phyloP scores from a whole-genome alignment of 2,888 invertebrate species.

The Druceiella hillmani region DNA sequence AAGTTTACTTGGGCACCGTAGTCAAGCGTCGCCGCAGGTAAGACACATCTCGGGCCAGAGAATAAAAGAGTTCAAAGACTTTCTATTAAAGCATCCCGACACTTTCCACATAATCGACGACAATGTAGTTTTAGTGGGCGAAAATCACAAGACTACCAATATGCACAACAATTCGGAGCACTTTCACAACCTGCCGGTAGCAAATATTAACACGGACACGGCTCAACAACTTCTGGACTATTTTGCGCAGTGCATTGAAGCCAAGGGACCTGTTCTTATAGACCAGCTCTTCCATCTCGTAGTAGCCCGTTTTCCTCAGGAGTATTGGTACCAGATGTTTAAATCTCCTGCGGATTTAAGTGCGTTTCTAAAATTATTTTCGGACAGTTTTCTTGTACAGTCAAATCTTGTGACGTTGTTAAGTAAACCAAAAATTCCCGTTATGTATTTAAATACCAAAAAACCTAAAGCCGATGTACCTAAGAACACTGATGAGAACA shows the following conservation, averaged over 20 bases:
- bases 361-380: conserved; percentile 87
- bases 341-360: conserved; percentile 86
- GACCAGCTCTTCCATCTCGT: conserved; percentile 83
- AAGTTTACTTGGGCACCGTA: conserved; percentile 92
- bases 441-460: conserved; percentile 50
- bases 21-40: conserved; percentile 95
- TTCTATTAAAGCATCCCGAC: conserved; percentile 77
- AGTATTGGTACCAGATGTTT: conserved; percentile 80
- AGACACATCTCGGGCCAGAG: conserved; percentile 93
- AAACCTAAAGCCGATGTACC: conserved; percentile 49
- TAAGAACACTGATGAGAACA: conserved; percentile 44
- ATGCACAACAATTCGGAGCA: conserved; percentile 61
- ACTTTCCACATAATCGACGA: conserved; percentile 82
- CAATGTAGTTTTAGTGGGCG: conserved; percentile 73
- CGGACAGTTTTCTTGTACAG: conserved; percentile 92
- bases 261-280: conserved; percentile 76
- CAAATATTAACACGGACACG: conserved; percentile 75
- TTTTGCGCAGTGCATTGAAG: conserved; percentile 75
- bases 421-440: conserved; percentile 67
- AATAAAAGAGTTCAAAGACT: conserved; percentile 90
- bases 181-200: conserved; percentile 65
- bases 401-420: conserved; percentile 84
- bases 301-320: conserved; percentile 68
- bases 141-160: conserved; percentile 62
- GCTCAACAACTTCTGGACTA: conserved; percentile 80